These are phyloP conservation scores for Theristicus caerulescens DNA, from an alignment of 2,113 vertebrate genomes.

Conservation along the genomic window DNA sequence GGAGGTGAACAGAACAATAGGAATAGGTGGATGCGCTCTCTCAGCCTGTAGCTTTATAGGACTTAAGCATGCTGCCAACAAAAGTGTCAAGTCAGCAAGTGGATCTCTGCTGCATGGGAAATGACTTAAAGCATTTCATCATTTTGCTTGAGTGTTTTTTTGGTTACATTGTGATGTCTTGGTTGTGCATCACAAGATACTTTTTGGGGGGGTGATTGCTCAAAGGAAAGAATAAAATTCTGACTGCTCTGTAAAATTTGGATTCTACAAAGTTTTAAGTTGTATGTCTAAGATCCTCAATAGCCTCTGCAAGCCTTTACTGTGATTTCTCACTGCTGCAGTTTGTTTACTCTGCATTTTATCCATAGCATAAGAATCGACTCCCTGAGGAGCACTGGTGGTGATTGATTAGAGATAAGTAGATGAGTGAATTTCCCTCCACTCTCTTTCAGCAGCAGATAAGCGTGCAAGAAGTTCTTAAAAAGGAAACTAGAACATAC, in stretches of 20 bases:
- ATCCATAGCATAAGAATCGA: background rate
- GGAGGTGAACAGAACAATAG: background rate
- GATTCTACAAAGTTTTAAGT: background rate
- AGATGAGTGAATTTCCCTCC: background rate
- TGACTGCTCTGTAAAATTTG: background rate
- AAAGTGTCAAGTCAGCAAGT: background rate
- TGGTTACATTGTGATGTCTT: rapidly evolving
- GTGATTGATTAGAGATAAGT: background rate
- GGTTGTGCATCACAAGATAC: background rate
- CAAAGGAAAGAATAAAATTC: background rate
- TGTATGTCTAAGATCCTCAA: background rate
- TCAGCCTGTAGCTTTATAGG: background rate
- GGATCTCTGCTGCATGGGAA: background rate
- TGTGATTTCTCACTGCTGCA: background rate
- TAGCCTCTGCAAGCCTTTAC: background rate
- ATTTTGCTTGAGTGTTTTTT: background rate
- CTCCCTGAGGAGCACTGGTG: background rate
- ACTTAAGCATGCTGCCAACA: background rate
- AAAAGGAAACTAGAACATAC: conserved; percentile 31
- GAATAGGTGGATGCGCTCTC: background rate
- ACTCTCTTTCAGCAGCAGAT: background rate
- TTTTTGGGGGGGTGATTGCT: background rate
- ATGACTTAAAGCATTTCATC: background rate
- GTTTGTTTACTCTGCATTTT: background rate
- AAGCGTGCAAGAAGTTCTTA: background rate